Evolutionary conservation across 2,113 vertebrate genomes (phyloP).

Genomic region (Thermophis baileyi): DNA sequence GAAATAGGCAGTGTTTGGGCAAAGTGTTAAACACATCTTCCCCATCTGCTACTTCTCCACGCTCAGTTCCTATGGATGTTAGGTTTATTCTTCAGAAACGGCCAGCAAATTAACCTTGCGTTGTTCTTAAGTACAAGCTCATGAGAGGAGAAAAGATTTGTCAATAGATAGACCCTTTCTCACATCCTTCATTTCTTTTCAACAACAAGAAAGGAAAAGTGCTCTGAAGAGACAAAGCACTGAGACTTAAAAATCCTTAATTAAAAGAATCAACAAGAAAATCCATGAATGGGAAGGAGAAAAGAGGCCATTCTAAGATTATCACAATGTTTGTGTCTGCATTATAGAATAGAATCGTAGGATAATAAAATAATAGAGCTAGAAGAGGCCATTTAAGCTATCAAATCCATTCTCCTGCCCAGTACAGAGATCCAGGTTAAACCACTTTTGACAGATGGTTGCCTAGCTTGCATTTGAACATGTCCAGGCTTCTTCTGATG

Average conservation of each 20-base stretch:
- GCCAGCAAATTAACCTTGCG: background rate
- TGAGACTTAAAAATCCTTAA: background rate
- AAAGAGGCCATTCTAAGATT: background rate
- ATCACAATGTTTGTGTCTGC: background rate
- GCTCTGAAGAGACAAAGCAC: background rate
- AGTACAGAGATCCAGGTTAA: background rate
- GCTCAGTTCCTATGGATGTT: background rate
- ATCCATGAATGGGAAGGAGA: background rate
- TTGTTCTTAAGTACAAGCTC: background rate
- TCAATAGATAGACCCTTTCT: background rate
- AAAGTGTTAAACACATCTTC: background rate
- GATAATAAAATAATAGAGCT: background rate
- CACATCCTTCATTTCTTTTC: background rate
- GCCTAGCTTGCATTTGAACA: background rate
- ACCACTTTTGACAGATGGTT: background rate
- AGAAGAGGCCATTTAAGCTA: background rate
- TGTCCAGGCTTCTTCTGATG: background rate
- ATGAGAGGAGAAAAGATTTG: background rate
- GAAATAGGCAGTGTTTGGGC: background rate
- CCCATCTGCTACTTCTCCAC: background rate
- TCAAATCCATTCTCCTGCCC: background rate
- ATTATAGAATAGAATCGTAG: background rate
- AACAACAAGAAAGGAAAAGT: background rate
- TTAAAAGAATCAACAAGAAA: background rate
- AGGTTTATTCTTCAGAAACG: background rate